Evolutionary conservation across 1,140 invertebrate species (phyloP).

Genomic region (Dysdera silvatica): DNA sequence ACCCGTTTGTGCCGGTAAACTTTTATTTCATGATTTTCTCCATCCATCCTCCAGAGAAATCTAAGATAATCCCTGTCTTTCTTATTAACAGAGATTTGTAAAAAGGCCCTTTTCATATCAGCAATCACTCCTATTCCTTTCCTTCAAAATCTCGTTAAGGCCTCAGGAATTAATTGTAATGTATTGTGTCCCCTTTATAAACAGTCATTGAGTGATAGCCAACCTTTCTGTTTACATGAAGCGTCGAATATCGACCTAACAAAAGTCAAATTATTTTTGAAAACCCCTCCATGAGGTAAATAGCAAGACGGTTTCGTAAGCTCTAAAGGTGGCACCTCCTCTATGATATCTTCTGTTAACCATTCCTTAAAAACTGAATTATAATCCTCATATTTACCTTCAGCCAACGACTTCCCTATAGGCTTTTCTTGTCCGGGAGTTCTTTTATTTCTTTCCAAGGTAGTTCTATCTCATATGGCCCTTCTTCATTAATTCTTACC

Average conservation of each 20-base stretch:
- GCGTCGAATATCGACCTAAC: constrained; percentile 35
- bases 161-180: constrained; percentile 34
- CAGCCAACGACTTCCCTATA: not conserved
- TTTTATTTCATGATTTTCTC: not conserved
- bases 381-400: not conserved
- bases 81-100: constrained; percentile 38
- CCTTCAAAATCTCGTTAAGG: constrained; percentile 41
- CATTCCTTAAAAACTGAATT: not conserved
- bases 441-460: not conserved
- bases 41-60: constrained; percentile 7
- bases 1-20: not conserved
- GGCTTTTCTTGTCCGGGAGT: not conserved
- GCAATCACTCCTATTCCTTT: constrained; percentile 39
- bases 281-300: constrained; percentile 31
- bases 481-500: not conserved
- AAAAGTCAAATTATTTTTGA: constrained; percentile 30
- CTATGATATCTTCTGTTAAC: not conserved
- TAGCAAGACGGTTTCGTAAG: constrained; percentile 19
- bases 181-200: constrained; percentile 24
- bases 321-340: too few species aligned
- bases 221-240: constrained; percentile 28
- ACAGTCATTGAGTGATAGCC: constrained; percentile 27
- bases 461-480: not conserved
- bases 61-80: not conserved
- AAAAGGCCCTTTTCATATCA: constrained; percentile 45